Percentiles rank a stretch among this genome's conserved stretches.
Evolutionary conservation across 1,140 invertebrate species (phyloP).

Genomic region (Drosophila kurseongensis): DNA sequence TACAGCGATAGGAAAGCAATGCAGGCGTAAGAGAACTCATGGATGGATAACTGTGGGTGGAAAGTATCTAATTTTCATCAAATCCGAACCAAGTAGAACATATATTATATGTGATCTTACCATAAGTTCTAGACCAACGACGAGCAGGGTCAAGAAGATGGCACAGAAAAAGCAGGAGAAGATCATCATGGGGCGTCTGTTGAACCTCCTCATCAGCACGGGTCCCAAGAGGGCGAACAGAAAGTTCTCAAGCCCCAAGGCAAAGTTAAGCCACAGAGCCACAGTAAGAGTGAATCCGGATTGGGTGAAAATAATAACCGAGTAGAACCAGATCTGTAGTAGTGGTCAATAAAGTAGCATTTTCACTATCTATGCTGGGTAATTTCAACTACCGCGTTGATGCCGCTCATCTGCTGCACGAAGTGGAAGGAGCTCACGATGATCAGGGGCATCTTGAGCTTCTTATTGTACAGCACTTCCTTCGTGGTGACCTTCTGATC

Average conservation of each 20-base stretch:
- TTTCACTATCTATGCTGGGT: neutral
- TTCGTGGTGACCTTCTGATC: slow-evolving; percentile 84
- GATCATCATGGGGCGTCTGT: slow-evolving; percentile 86
- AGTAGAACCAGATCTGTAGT: slow-evolving; percentile 89
- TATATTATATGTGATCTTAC: slow-evolving; percentile 84
- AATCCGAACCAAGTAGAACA: neutral
- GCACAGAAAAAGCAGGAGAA: slow-evolving; percentile 85
- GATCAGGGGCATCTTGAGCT: slow-evolving; percentile 86
- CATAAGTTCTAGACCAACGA: slow-evolving; percentile 85
- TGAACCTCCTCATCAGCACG: slow-evolving; percentile 85
- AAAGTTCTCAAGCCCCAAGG: slow-evolving; percentile 88
- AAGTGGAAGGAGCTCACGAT: slow-evolving; percentile 89
- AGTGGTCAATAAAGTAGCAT: neutral
- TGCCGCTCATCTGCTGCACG: slow-evolving; percentile 93
- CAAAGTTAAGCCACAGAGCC: slow-evolving; percentile 88
- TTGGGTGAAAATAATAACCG: slow-evolving; percentile 87
- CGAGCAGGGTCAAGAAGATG: slow-evolving; percentile 85
- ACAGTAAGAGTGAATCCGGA: slow-evolving; percentile 86
- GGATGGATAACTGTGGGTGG: slow-evolving; percentile 6
- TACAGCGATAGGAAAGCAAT: slow-evolving; percentile 88
- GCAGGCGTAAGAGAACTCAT: slow-evolving; percentile 87
- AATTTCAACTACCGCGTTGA: slow-evolving; percentile 89
- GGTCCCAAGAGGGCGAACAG: slow-evolving; percentile 87
- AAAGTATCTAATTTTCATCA: neutral
- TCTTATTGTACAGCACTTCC: slow-evolving; percentile 22